Evolutionary conservation across 2,113 vertebrate species (phyloP).

Genomic region (Thalassarche chlororhynchos): DNA sequence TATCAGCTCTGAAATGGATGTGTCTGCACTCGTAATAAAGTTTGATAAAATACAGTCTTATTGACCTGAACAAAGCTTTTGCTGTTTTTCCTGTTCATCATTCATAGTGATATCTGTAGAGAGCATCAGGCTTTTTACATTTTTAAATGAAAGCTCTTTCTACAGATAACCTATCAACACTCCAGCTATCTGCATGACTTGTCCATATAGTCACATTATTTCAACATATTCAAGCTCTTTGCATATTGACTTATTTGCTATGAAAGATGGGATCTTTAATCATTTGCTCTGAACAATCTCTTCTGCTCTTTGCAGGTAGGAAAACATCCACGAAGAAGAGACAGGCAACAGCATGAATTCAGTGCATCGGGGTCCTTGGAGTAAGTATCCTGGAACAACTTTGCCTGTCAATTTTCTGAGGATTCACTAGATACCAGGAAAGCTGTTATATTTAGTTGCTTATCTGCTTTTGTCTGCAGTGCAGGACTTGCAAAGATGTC

Average conservation of each 20-base stretch:
- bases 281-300: background rate
- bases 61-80: slow-evolving; percentile 10
- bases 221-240: background rate
- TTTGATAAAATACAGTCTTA: slow-evolving; percentile 19
- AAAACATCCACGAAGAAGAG: background rate
- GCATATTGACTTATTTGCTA: slow-evolving; percentile 15
- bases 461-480: slow-evolving; percentile 39
- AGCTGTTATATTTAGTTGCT: slow-evolving; percentile 33
- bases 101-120: background rate
- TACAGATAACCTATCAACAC: slow-evolving; percentile 6
- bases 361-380: background rate
- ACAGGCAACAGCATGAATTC: background rate
- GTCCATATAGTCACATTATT: background rate
- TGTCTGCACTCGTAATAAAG: background rate
- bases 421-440: slow-evolving; percentile 6
- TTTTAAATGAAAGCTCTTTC: slow-evolving; percentile 22
- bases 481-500: background rate
- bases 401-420: slow-evolving; percentile 18
- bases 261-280: background rate
- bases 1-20: slow-evolving; percentile 17
- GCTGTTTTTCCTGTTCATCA: background rate
- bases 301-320: background rate
- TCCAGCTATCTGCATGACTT: background rate
- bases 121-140: background rate
- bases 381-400: background rate